These are phyloP conservation scores for Nephrotoma guestfalica DNA, from an alignment of 2,888 invertebrate species.

Conservation along the genomic window DNA sequence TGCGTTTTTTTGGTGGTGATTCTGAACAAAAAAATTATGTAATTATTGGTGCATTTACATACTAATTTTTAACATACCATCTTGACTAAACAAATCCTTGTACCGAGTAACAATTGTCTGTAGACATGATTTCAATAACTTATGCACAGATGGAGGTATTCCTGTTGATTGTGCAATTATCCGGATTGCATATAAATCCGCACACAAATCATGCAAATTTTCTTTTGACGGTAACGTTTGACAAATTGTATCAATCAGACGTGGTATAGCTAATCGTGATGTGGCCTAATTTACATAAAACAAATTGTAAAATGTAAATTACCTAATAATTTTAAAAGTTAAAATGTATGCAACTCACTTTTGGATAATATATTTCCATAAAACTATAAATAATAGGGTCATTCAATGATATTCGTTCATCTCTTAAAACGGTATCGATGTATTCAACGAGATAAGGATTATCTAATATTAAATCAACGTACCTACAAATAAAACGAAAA, in stretches of 20 bases:
- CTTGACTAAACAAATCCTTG: conserved; percentile 10
- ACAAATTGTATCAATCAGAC: conserved; percentile 31
- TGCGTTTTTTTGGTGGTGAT: conserved; percentile 13
- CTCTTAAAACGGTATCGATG: conserved; percentile 74
- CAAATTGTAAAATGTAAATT: neutral
- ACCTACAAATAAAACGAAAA: conserved; percentile 36
- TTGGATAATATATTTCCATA: conserved; percentile 77
- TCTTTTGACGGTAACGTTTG: conserved; percentile 31
- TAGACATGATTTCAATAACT: conserved; percentile 27
- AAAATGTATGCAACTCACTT: conserved; percentile 37
- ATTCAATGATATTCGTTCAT: conserved; percentile 73
- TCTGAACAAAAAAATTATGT: neutral
- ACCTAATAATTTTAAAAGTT: neutral
- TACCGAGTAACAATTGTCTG: conserved; percentile 17
- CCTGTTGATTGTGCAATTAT: conserved; percentile 31
- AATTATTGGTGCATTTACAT: neutral
- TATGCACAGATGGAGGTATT: conserved; percentile 28
- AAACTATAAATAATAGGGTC: conserved; percentile 77
- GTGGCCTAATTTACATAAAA: conserved; percentile 20
- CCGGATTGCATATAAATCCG: conserved; percentile 32
- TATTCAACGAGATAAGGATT: conserved; percentile 80
- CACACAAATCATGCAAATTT: conserved; percentile 31
- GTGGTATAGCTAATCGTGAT: conserved; percentile 28
- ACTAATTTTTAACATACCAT: conserved; percentile 9
- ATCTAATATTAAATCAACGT: conserved; percentile 64